Evolutionary conservation across 2,888 invertebrate species (phyloP).

Genomic region (Apamea epomidion): DNA sequence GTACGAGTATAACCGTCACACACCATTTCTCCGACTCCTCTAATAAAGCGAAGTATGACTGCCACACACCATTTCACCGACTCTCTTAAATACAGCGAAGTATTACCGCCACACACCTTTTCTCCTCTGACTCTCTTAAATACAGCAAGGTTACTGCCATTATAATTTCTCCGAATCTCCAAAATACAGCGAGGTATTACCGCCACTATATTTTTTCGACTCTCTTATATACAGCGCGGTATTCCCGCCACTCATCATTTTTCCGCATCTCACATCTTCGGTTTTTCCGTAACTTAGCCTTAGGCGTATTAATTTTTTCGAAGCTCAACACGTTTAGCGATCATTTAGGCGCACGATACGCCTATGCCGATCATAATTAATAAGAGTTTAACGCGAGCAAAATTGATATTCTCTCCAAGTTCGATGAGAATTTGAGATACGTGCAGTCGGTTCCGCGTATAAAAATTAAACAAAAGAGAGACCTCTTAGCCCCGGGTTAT

Average conservation of each 20-base stretch:
- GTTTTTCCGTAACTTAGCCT: not conserved
- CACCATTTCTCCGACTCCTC: not conserved
- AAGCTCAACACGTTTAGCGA: constrained; percentile 31
- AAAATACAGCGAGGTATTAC: not conserved
- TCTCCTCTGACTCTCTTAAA: no score
- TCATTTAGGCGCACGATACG: constrained; percentile 37
- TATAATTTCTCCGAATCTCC: not conserved
- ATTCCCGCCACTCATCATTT: not conserved
- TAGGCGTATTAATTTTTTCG: constrained; percentile 5
- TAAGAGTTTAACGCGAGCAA: constrained; percentile 38
- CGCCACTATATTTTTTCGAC: not conserved
- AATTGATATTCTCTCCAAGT: constrained; percentile 40
- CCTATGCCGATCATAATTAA: constrained; percentile 37
- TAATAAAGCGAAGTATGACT: not conserved
- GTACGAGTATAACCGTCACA: not conserved
- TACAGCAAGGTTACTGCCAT: no score
- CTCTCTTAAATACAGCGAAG: not conserved
- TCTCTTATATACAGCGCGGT: not conserved
- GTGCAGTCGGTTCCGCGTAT: constrained; percentile 60
- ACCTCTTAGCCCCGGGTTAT: constrained; percentile 78
- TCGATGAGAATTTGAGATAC: constrained; percentile 56
- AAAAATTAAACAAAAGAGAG: constrained; percentile 76
- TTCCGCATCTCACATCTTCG: not conserved
- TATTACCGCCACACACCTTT: not conserved
- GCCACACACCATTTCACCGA: not conserved